These are phyloP conservation scores for Semnornis frantzii DNA, from an alignment of 2,113 vertebrate species.

Conservation along the genomic window DNA sequence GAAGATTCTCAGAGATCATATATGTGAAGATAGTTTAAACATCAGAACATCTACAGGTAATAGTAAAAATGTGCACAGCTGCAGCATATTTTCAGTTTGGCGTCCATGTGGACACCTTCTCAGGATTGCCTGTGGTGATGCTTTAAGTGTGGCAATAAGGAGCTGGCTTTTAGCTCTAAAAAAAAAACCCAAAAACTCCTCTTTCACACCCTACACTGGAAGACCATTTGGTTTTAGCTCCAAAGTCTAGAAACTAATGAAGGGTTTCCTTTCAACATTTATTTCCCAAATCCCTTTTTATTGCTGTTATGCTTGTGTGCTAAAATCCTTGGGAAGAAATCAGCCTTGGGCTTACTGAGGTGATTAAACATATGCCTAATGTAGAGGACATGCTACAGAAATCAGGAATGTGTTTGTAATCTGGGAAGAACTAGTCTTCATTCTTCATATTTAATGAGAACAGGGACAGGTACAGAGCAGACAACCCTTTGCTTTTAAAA, in stretches of 20 bases:
- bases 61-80: not conserved
- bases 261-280: not conserved
- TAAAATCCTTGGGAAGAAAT: not conserved
- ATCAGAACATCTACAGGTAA: not conserved
- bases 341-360: not conserved
- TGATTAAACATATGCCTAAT: conserved; percentile 9
- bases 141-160: not conserved
- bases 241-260: not conserved
- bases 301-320: not conserved
- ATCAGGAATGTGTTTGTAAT: not conserved
- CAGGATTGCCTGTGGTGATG: not conserved
- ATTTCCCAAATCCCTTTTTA: not conserved
- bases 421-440: not conserved
- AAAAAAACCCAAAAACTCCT: not conserved
- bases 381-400: not conserved
- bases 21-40: not conserved
- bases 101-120: not conserved
- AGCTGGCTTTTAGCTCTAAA: not conserved
- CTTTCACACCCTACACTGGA: not conserved
- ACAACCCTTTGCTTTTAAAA: conserved; percentile 26
- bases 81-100: not conserved
- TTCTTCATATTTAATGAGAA: conserved; percentile 25
- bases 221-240: not conserved
- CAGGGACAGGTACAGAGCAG: not conserved
- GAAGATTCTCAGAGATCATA: not conserved